phyloP scores from a whole-genome alignment of 2,888 invertebrate genomes.

The Drosophila formosana region DNA sequence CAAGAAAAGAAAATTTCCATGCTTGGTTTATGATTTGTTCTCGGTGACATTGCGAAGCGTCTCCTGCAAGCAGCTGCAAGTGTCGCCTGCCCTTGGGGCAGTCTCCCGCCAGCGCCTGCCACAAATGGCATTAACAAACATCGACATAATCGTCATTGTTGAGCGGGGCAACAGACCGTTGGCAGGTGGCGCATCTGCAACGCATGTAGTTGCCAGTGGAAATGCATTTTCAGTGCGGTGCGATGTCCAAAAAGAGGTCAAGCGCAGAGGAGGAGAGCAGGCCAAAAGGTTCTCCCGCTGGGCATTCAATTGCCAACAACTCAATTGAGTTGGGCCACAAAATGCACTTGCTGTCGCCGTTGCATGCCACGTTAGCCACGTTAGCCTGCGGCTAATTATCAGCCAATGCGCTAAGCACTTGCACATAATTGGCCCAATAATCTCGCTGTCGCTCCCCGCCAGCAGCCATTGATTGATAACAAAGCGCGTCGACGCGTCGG shows the following conservation, averaged over 20 bases:
- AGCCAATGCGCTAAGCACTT: conserved; percentile 75
- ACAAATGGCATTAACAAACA: conserved; percentile 41
- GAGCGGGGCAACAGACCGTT: conserved; percentile 13
- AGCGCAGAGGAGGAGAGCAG: not conserved
- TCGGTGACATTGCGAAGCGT: conserved; percentile 15
- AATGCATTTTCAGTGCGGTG: conserved; percentile 11
- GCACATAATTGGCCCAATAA: conserved; percentile 74
- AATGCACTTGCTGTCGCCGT: conserved; percentile 50
- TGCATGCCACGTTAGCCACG: conserved; percentile 46
- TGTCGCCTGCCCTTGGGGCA: conserved; percentile 17
- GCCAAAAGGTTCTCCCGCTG: conserved; percentile 38
- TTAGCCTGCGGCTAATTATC: conserved; percentile 67
- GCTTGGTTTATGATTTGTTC: conserved; percentile 60
- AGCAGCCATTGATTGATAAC: conserved; percentile 63
- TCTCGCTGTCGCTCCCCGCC: conserved; percentile 28
- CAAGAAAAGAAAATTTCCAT: conserved; percentile 39
- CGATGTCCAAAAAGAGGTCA: conserved; percentile 34
- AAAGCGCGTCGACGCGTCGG: conserved; percentile 15
- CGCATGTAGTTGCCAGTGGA: conserved; percentile 40
- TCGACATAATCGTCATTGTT: conserved; percentile 44
- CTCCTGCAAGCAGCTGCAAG: no score
- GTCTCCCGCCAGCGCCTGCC: not conserved
- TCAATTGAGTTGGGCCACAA: conserved; percentile 63
- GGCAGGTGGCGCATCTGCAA: conserved; percentile 60
- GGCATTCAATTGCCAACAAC: conserved; percentile 61